Evolutionary conservation across 1,140 invertebrate species (phyloP), one percentile per base, ranked within the genome.

Genomic region (Penaeus chinensis): DNA sequence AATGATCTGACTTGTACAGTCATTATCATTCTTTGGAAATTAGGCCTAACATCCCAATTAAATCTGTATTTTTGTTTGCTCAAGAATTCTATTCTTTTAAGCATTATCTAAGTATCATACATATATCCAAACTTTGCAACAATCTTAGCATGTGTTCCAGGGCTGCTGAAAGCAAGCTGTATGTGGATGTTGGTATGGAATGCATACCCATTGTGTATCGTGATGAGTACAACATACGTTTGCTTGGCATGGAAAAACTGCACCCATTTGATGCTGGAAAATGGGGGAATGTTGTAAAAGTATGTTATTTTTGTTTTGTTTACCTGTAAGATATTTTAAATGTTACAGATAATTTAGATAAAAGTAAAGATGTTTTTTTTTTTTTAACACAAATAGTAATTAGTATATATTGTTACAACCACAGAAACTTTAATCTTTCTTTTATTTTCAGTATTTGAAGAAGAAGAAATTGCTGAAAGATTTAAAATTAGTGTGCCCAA

Each of bases 231-330:
- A 96, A 97, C 92, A 96, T 98, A 85, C 93, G 93, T n/a, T 96
- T 97, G 91, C 93, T 94, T 91, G 96, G 96, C 32, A 92, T 97
- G 76, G 96, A 97, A 92, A 96, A 95, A 91, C 93, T 96, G 24
- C 96, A 97, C 93, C 95, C 96, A n/a, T 97, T 98, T 92, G 96
- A 98, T 94, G 94, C 96, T 4, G 94, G 94, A 90, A 98, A 97
- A 93, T 97, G 96, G 95, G 94, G 94, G 81, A 95, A 95, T 91
- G 95, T 97, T 91, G 94, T 93, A 91, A 93, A 94, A 94, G 95
- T 96, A 90, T 90, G 84, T 90, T 69, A 66, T 22, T 47, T 61
- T 74, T 88, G 24, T 32, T 32, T 7, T 62, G n/a, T 66, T 37
- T 37, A 84, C 63, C 77, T 82, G 22, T 32, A 61, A 74, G 87